Evolutionary conservation across 2,888 invertebrate species (phyloP).

Genomic region (Theretra japonica): DNA sequence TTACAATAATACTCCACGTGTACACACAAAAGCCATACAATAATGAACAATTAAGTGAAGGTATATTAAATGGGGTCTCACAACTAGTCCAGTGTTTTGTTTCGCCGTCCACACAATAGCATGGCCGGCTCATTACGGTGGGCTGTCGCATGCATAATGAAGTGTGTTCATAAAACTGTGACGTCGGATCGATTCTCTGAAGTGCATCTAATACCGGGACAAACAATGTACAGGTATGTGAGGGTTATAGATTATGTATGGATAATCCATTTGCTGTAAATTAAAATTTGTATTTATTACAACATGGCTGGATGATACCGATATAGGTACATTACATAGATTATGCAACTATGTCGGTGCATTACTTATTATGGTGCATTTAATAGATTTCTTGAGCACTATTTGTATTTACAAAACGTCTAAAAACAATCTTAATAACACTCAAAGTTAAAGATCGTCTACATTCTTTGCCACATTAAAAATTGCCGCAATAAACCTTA

Average conservation of each 20-base stretch:
- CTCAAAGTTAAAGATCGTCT: no score
- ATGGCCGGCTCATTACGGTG: slow-evolving; percentile 51
- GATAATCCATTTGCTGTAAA: neutral
- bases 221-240: slow-evolving; percentile 34
- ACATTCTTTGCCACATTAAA: no score
- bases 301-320: no score
- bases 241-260: neutral
- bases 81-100: slow-evolving; percentile 34
- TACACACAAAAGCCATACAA: neutral
- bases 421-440: no score
- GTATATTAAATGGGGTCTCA: slow-evolving; percentile 25
- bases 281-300: neutral
- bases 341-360: no score
- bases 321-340: no score
- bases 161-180: slow-evolving; percentile 48
- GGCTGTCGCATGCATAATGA: slow-evolving; percentile 55
- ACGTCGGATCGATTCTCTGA: slow-evolving; percentile 41
- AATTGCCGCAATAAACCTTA: no score
- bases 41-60: slow-evolving; percentile 18
- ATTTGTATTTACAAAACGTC: no score
- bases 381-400: no score
- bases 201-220: slow-evolving; percentile 30
- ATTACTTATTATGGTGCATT: no score
- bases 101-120: slow-evolving; percentile 41
- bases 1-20: neutral